phyloP scores from a whole-genome alignment of 2,113 vertebrate species.

The Gnathonemus longibarbis region DNA sequence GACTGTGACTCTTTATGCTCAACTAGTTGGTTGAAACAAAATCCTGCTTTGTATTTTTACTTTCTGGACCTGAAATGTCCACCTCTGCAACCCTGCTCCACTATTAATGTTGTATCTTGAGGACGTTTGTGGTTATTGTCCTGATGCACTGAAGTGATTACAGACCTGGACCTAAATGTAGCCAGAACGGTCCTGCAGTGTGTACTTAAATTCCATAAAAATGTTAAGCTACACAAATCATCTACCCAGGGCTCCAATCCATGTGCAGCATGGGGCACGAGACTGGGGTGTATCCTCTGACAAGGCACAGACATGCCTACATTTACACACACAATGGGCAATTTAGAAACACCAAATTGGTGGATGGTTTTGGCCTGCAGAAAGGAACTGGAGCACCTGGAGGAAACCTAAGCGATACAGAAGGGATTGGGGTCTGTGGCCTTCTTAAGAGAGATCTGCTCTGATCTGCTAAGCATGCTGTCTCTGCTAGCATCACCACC shows the following conservation, averaged over 20 bases:
- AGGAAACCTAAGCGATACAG: background rate
- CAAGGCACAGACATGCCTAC: background rate
- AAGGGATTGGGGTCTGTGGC: background rate
- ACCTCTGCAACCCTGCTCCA: background rate
- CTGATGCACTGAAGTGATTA: background rate
- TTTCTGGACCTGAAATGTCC: no score
- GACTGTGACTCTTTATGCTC: no score
- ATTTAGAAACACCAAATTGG: background rate
- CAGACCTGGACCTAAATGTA: background rate
- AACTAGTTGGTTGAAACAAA: no score
- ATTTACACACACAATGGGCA: background rate
- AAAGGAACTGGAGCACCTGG: background rate
- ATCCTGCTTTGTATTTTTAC: no score
- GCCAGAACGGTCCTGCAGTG: background rate
- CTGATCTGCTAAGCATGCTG: background rate
- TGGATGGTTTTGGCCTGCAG: background rate
- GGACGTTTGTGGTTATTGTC: background rate
- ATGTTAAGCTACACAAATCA: background rate
- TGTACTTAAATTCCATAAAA: background rate
- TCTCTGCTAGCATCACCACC: background rate
- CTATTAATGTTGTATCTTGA: background rate
- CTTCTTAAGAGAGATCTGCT: no score
- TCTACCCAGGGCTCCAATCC: background rate
- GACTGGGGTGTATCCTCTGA: background rate
- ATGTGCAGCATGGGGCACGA: background rate